Conservation (phyloP, 2,113 vertebrate species). For the Strigops habroptila region DNA sequence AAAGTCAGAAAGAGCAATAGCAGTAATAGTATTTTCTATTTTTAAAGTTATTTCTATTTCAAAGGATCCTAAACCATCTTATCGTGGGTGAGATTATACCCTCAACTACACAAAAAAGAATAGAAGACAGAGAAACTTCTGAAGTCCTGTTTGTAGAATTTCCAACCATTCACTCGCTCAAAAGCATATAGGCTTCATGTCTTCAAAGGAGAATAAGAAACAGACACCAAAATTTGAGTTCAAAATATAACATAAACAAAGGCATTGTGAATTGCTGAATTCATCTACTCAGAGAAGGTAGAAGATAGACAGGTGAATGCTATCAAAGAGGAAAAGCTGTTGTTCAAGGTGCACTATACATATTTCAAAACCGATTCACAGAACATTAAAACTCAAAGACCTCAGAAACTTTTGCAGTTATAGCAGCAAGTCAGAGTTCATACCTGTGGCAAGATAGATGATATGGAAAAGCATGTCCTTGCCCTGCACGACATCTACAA, state of each 20-base stretch:
- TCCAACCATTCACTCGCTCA: accelerated
- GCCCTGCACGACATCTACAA: slow-evolving; percentile 93
- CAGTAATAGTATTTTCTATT: neutral
- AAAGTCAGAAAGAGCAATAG: neutral
- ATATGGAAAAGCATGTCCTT: slow-evolving; percentile 89
- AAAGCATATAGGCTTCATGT: neutral
- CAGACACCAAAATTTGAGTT: neutral
- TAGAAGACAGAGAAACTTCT: neutral
- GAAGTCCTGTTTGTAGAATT: neutral
- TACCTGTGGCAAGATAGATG: slow-evolving; percentile 96
- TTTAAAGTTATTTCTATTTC: neutral
- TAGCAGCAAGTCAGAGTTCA: neutral
- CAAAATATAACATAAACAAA: neutral
- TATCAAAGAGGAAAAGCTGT: neutral
- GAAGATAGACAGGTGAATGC: neutral
- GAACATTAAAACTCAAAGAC: neutral
- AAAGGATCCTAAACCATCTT: neutral
- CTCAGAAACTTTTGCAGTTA: neutral
- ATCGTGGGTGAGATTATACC: neutral
- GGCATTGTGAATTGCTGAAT: neutral
- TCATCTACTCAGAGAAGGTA: neutral
- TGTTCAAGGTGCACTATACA: accelerated
- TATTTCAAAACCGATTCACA: neutral
- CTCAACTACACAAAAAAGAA: neutral
- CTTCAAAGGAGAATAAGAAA: neutral